phyloP scores from a whole-genome alignment of 2,888 invertebrate species.

The Drepanosiphum platanoidis region DNA sequence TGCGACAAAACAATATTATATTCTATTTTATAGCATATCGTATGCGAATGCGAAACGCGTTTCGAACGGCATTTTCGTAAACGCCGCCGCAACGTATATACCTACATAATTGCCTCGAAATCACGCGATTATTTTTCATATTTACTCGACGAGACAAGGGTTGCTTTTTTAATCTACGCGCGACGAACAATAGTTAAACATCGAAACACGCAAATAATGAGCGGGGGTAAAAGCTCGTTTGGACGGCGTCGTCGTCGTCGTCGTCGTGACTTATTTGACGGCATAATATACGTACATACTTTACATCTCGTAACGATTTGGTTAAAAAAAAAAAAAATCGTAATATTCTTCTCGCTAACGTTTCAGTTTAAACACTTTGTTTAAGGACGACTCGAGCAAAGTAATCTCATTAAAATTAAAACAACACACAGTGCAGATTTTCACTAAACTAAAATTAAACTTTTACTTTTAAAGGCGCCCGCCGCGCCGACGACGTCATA shows the following conservation, averaged over 20 bases:
- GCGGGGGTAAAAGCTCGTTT: neutral
- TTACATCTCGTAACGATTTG: neutral
- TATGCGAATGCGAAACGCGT: no score
- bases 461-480: neutral
- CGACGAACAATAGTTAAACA: neutral
- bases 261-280: neutral
- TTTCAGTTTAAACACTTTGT: constrained; percentile 17
- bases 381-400: constrained; percentile 16
- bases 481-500: no score
- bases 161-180: no score
- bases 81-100: no score
- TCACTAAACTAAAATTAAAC: constrained; percentile 19
- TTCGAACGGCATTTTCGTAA: no score
- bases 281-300: neutral
- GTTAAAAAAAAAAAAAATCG: neutral
- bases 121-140: no score
- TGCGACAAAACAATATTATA: no score
- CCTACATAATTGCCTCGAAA: no score
- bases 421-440: constrained; percentile 22
- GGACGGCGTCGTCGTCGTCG: no score
- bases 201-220: neutral
- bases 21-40: no score
- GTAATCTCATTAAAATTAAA: constrained; percentile 34
- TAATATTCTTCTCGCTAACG: neutral
- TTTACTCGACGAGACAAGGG: no score